These are phyloP conservation scores for Heterohyrax brucei DNA, from an alignment of 2,797 vertebrate genomes.

Conservation along the genomic window DNA sequence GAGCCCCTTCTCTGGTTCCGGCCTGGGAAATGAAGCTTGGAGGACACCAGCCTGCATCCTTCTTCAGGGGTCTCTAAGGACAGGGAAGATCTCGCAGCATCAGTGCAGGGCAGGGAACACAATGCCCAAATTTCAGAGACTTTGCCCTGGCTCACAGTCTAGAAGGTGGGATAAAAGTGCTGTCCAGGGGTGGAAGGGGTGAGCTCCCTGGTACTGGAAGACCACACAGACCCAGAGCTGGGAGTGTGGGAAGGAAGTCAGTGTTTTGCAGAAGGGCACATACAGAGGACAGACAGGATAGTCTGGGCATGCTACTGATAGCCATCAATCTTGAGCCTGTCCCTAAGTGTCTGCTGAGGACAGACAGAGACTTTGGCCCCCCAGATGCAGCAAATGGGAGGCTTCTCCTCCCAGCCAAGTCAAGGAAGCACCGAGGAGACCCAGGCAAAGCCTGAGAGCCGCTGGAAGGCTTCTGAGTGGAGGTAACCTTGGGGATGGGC, in stretches of 20 bases:
- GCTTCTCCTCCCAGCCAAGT: rapidly evolving
- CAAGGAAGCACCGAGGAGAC: rapidly evolving
- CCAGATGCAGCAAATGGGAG: rapidly evolving
- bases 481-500: constrained; percentile 71
- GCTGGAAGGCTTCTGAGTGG: constrained; percentile 55
- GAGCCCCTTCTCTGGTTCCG: neutral
- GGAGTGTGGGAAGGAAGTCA: rapidly evolving
- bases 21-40: neutral
- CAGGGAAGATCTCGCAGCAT: neutral
- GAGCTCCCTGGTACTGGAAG: neutral
- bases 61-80: neutral
- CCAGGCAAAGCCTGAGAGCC: neutral
- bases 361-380: rapidly evolving
- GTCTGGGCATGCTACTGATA: rapidly evolving
- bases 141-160: no score
- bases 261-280: rapidly evolving
- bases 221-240: neutral
- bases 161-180: neutral
- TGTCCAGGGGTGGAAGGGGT: rapidly evolving
- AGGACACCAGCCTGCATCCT: no score
- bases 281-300: neutral
- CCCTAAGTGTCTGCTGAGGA: no score
- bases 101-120: no score
- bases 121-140: rapidly evolving
- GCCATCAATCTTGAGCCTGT: neutral